Base-by-base conservation (phyloP, 2,888 invertebrate genomes). In the Hypercompe scribonia region DNA sequence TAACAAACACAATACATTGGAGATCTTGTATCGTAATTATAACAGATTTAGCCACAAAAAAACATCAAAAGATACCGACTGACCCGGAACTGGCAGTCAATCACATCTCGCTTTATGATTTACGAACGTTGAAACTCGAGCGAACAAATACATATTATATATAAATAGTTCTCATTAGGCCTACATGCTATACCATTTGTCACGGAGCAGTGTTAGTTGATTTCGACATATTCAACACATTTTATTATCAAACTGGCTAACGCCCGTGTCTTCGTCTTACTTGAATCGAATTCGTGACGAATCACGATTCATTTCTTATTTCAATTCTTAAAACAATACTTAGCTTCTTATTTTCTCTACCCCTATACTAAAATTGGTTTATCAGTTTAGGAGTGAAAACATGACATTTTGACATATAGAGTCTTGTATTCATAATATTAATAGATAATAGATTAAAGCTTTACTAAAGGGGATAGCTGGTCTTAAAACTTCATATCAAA, bases 31-130 rank as follows among this genome's bases (percentile, higher is more conserved):
- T 76, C 75, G 75, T 81, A 85, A 85, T 83, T 83, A 76, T 84
- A 80, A 71, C 68, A 76, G 80, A 78, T 77, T 76, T 78, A 86
- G 77, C 54, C 24, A 69, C 69, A 69, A 88, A 89, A 86, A 86
- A 87, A 90, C 87, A 87, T 89, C 86, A 89, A 89, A 87, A 80
- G 84, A 80, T 79, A 80, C 90, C 88, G 88, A 86, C 79, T 87
- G 89, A 92, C 91, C 92, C 92, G 92, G 93, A 93, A 92, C 92
- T 90, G 78, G 85, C 81, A 86, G 87, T 87, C 88, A 86, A 87
- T 89, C 86, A 82, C 78, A 75, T 71, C 71, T 69, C 54, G 68
- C 39, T 70, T 66, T 77, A 81, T 64, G 74, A 77, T 81, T 82
- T 81, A 78, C 77, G 68, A 78, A 78, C 71, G 65, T 66, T 72